phyloP scores from a whole-genome alignment of 2,113 vertebrate genomes.

The Phylloscopus whistleri region DNA sequence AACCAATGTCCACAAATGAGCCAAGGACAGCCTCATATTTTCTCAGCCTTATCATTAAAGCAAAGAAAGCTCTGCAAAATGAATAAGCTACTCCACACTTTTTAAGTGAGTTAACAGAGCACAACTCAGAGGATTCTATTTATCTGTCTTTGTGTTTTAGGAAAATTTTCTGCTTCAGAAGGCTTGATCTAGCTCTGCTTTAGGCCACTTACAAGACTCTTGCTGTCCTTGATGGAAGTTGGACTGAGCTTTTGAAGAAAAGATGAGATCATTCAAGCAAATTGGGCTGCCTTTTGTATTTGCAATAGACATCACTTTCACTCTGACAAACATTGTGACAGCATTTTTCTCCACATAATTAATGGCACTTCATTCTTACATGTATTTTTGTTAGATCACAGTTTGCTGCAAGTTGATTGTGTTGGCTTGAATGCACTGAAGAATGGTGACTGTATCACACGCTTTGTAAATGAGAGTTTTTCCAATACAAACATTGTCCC shows the following conservation, averaged over 20 bases:
- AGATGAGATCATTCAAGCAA: neutral
- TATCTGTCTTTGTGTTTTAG: neutral
- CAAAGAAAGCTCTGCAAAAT: conserved; percentile 8
- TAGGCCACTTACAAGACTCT: neutral
- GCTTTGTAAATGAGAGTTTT: neutral
- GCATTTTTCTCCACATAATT: neutral
- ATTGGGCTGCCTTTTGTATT: neutral
- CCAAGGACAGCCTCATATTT: conserved; percentile 19
- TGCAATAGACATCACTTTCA: neutral
- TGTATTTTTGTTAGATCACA: neutral
- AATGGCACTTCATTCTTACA: neutral
- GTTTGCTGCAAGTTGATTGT: neutral
- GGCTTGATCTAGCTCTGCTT: neutral
- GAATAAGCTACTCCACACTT: neutral
- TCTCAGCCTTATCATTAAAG: conserved; percentile 36
- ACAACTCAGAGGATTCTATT: neutral
- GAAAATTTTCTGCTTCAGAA: neutral
- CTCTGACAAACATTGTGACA: neutral
- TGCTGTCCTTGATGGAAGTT: neutral
- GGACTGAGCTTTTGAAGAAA: neutral
- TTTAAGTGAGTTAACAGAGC: conserved; percentile 42
- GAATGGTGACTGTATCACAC: neutral
- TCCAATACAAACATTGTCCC: neutral
- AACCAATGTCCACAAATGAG: conserved; percentile 22
- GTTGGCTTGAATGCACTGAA: neutral